Percentiles rank a stretch among this genome's conserved stretches.
Evolutionary conservation across 1,140 invertebrate species (phyloP).

Genomic region (Ridgeia piscesae): DNA sequence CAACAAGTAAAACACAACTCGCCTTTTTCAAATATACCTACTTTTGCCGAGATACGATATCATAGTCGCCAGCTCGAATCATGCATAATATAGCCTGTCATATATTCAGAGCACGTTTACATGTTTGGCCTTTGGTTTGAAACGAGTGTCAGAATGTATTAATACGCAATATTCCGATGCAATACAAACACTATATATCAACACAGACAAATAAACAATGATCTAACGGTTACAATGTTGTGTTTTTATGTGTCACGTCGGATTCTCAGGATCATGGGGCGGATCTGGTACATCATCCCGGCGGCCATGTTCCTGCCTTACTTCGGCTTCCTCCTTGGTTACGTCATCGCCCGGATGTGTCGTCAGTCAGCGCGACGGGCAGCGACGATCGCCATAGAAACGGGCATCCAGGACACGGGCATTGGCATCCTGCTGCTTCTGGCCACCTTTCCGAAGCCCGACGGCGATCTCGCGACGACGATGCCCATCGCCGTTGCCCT

Average conservation of each 20-base stretch:
- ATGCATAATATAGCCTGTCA: too few relatives aligned
- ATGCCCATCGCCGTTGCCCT: conserved; percentile 42
- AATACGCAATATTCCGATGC: too few relatives aligned
- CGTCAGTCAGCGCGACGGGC: conserved; percentile 68
- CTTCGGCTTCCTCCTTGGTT: conserved; percentile 78
- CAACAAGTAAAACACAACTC: too few relatives aligned
- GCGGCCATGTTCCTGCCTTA: conserved; percentile 78
- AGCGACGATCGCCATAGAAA: conserved; percentile 87
- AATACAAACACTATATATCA: too few relatives aligned
- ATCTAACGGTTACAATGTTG: not conserved
- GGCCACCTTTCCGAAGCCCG: conserved; percentile 46
- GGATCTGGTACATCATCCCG: conserved; percentile 68
- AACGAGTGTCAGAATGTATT: too few relatives aligned
- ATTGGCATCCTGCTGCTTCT: conserved; percentile 83
- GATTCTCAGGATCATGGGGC: conserved; percentile 61
- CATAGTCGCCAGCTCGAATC: too few relatives aligned
- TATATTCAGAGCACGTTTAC: too few relatives aligned
- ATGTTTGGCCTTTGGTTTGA: too few relatives aligned
- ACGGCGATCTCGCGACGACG: conserved; percentile 48
- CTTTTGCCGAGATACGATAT: too few relatives aligned
- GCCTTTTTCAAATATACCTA: too few relatives aligned
- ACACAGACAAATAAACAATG: too few relatives aligned
- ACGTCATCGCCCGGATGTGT: conserved; percentile 64
- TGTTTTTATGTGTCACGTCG: not conserved
- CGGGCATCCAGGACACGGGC: conserved; percentile 92